A percentile compares a stretch with the other conserved stretches of the same genome.
phyloP scores from a whole-genome alignment of 2,888 invertebrate genomes.

The Chouioia cunea region DNA sequence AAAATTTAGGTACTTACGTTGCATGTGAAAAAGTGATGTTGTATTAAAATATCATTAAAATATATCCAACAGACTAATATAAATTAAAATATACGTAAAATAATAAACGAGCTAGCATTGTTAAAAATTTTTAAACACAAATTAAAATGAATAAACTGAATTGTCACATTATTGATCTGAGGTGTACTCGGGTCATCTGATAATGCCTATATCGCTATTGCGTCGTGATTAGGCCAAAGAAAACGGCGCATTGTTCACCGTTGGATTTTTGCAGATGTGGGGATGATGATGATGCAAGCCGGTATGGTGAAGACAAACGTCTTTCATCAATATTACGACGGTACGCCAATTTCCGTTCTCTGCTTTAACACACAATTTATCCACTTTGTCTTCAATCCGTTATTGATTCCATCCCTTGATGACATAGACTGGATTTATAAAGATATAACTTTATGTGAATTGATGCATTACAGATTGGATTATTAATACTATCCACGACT shows the following conservation, averaged over 20 bases:
- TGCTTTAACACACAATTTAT: conserved; percentile 37
- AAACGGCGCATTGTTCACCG: conserved; percentile 53
- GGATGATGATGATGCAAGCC: conserved; percentile 97
- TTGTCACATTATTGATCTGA: conserved; percentile 23
- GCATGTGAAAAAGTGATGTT: too few relatives aligned
- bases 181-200: conserved; percentile 5
- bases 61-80: too few relatives aligned
- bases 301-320: conserved; percentile 94
- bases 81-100: too few relatives aligned
- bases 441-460: too few relatives aligned
- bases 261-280: conserved; percentile 88
- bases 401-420: too few relatives aligned
- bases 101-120: too few relatives aligned
- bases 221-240: conserved; percentile 35
- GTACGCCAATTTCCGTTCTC: conserved; percentile 74
- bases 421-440: too few relatives aligned
- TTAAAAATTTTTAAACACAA: too few relatives aligned
- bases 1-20: too few relatives aligned
- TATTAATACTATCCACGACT: not conserved
- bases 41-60: too few relatives aligned
- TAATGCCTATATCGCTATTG: not conserved
- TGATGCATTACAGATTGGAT: too few relatives aligned
- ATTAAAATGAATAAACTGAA: conserved; percentile 19
- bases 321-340: conserved; percentile 82
- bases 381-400: not conserved